Evolutionary conservation across 2,113 vertebrate species (phyloP), one percentile per base, ranked within the genome.

Genomic region (Charina bottae): DNA sequence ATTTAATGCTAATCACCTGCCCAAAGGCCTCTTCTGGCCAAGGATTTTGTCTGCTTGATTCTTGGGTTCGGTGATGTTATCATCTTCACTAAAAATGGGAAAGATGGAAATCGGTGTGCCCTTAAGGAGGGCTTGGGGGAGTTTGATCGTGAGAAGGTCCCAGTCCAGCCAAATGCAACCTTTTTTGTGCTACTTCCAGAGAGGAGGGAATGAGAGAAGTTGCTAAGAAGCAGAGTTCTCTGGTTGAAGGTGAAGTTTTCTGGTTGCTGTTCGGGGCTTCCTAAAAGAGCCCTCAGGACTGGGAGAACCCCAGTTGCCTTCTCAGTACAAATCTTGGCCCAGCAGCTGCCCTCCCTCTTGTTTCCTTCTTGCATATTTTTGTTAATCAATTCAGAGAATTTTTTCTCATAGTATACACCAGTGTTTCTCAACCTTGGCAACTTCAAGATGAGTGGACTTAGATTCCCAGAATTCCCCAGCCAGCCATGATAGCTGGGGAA

Each of bases 1-100:
- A 88, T 62, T 93, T 93, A 56, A 83, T 83, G 68, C 33, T 89
- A 59, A 23, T 49, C 64, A 89, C 24, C 89, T 56, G 21, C 46
- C 53, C n/a, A 24, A 88, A 42, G 12, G 54, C 28, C 53, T 93
- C 60, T 83, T 46, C 42, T 59, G 86, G 11, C 62, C 19, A 28
- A 33, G 9, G 85, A 13, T 26, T 72, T 56, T 28, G 23, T 26
- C 26, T 28, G 11, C 64, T n/a, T 28, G 26, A 24, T 37, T 55
- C 37, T 24, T 54, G 10, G 6, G 21, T 55, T 54, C 2, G 33
- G 24, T 68, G 23, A 15, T 54, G 46, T 28, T 28, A 89, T n/a
- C 62, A 3, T 3, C 23, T 26, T 53, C 42, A 13, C 15, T 64
- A 53, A 64, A 88, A 19, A n/a, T 23, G 4, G 19, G 56, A 3